Percentiles rank a stretch among this genome's conserved stretches.
Conservation (phyloP, 2,113 vertebrate species). For the Protomyctophum bolini region DNA sequence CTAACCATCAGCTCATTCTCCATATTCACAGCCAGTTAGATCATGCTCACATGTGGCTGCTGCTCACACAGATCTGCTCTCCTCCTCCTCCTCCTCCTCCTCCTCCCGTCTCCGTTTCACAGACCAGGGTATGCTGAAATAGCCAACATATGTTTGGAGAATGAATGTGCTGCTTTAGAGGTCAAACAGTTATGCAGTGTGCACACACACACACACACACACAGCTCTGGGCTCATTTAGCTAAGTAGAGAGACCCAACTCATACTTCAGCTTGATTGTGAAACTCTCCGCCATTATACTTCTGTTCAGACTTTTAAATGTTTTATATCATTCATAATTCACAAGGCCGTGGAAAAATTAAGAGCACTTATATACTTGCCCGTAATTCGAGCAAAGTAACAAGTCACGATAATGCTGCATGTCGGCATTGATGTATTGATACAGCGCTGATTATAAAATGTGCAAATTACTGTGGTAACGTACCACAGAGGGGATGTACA, state of each 20-base stretch:
- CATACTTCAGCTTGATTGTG: constrained; percentile 61
- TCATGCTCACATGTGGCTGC: constrained; percentile 62
- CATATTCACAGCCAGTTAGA: constrained; percentile 70
- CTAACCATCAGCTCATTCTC: constrained; percentile 55
- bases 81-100: constrained; percentile 34
- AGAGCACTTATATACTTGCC: constrained; percentile 53
- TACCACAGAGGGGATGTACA: constrained; percentile 49
- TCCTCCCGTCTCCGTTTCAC: constrained; percentile 69
- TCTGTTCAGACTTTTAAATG: constrained; percentile 52
- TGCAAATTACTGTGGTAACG: constrained; percentile 60
- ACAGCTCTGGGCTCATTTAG: constrained; percentile 63
- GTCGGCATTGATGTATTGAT: constrained; percentile 66
- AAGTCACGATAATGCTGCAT: constrained; percentile 32
- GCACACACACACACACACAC: too few species aligned
- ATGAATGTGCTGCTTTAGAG: constrained; percentile 64
- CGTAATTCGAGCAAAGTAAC: constrained; percentile 61
- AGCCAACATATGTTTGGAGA: constrained; percentile 78
- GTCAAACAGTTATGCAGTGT: constrained; percentile 62
- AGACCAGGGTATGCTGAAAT: constrained; percentile 72
- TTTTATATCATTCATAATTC: constrained; percentile 73
- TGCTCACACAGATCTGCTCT: constrained; percentile 40
- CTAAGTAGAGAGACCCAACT: constrained; percentile 57
- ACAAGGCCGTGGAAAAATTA: constrained; percentile 55
- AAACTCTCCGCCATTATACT: constrained; percentile 54
- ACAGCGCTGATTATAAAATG: constrained; percentile 66